These are phyloP conservation scores for Vombatus ursinus DNA, from an alignment of 2,113 vertebrate species.

Conservation along the genomic window DNA sequence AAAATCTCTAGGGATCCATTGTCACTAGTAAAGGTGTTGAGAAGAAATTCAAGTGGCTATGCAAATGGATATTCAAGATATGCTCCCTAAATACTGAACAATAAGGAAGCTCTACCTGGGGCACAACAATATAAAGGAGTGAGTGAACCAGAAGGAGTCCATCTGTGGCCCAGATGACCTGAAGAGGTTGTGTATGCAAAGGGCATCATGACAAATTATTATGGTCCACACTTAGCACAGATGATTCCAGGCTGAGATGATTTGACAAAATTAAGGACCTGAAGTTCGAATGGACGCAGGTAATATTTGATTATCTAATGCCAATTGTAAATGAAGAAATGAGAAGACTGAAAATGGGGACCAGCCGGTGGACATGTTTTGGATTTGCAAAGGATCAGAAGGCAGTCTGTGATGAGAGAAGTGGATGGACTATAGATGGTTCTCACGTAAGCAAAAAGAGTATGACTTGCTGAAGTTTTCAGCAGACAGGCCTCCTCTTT, in stretches of 20 bases:
- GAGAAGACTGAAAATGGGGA: constrained; percentile 41
- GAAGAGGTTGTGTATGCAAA: constrained; percentile 11
- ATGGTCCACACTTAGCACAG: constrained; percentile 2
- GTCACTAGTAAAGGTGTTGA: background rate
- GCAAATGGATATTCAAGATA: background rate
- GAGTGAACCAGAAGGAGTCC: background rate
- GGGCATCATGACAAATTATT: constrained; percentile 17
- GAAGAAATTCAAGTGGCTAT: constrained; percentile 14
- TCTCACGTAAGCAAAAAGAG: background rate
- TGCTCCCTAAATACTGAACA: background rate
- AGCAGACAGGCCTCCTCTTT: background rate
- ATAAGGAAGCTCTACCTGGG: background rate
- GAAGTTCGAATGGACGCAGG: constrained; percentile 37
- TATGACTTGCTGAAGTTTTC: constrained; percentile 6
- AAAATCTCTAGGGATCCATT: background rate
- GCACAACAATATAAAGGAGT: background rate
- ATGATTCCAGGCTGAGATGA: constrained; percentile 38
- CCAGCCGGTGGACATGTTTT: constrained; percentile 40
- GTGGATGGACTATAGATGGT: background rate
- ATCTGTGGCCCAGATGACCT: constrained; percentile 54
- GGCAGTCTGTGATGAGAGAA: background rate
- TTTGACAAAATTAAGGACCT: constrained; percentile 52
- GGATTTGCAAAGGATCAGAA: constrained; percentile 43
- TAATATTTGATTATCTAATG: constrained; percentile 54
- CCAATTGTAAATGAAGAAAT: constrained; percentile 57